Base-by-base conservation (phyloP, 1,140 invertebrate genomes). In the Aleiodes sp. region DNA sequence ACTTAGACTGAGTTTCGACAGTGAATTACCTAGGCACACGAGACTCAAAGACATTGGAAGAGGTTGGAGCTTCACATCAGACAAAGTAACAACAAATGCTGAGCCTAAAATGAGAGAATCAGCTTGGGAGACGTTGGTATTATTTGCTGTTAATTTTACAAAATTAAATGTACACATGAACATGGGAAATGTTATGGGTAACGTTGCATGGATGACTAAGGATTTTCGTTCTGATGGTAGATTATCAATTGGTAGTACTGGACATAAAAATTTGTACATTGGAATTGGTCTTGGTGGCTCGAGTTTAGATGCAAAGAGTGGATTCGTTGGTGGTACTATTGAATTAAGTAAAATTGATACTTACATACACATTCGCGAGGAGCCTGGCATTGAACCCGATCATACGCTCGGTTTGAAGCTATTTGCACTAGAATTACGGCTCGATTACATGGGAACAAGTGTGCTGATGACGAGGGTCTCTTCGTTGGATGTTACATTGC, bases 111-210 rank as follows among this genome's bases (percentile, higher is more conserved):
- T 81, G 75, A 83, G 79, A 87, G 84, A 85, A 66, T 82, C 92
- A 2, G 91, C 92, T 16, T 99, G 97, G 97, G 96, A 98, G 85
- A 98, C 97, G 2, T 85, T 98, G 12, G 96, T 99, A 1, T 85
- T 99, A 31, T 98, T 98, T 88, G 95, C 96, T 1, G 92, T 99
- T 9, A 98, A 98, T 86, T 95, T 99, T 77, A 97, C 96, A 3
- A 92, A 94, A 75, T 87, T 99, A 21, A 97, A 98, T 84, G 94
- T 99, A 14, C 95, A 98, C 77, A 98, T 99, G 94, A 98, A 98
- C 84, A 99, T 99, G 95, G 96, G 96, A 16, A 99, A 98, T 82
- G 96, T 98, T 0, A 98, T 98, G 95, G 97, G 97, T 19, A 98
- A 98, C 82, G 96, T 98, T 33, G 91, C 91, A 90, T 98, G 96